Evolutionary conservation across 2,888 invertebrate genomes (phyloP).

Genomic region (Oscheius onirici): DNA sequence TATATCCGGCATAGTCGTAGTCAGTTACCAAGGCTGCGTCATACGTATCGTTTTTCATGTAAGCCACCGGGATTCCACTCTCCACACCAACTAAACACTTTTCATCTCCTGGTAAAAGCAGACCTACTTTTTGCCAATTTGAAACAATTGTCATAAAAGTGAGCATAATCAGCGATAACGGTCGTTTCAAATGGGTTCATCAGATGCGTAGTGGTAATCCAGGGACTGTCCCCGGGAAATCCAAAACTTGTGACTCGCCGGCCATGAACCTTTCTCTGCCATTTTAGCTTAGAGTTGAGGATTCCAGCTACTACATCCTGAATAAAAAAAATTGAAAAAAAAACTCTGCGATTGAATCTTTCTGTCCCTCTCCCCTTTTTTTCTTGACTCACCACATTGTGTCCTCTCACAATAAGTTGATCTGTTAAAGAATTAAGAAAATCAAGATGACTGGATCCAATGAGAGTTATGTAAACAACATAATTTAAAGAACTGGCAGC

Average conservation of each 20-base stretch:
- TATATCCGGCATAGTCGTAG: constrained; percentile 40
- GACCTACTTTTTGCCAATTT: background rate
- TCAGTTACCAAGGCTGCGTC: constrained; percentile 36
- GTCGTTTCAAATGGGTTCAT: background rate
- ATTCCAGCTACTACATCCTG: constrained; percentile 16
- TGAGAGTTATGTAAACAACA: constrained; percentile 13
- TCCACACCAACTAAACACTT: constrained; percentile 28
- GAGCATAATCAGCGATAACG: background rate
- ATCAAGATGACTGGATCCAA: constrained; percentile 18
- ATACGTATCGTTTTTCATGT: constrained; percentile 33
- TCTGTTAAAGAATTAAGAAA: constrained; percentile 7
- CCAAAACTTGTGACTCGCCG: background rate
- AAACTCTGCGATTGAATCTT: background rate
- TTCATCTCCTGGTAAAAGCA: background rate
- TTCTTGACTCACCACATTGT: constrained; percentile 9
- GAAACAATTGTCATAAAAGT: constrained; percentile 1
- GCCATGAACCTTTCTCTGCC: background rate
- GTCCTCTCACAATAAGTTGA: background rate
- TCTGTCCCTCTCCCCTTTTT: background rate
- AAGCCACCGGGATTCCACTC: constrained; percentile 30
- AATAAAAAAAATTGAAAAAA: too few species aligned
- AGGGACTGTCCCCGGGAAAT: constrained; percentile 4
- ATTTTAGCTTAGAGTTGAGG: constrained; percentile 1
- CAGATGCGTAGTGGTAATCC: constrained; percentile 7
- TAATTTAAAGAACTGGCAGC: background rate